A percentile compares a stretch with the other conserved stretches of the same genome.
Evolutionary conservation across 2,797 vertebrate genomes (phyloP).

Genomic region (Crax fasciolata): DNA sequence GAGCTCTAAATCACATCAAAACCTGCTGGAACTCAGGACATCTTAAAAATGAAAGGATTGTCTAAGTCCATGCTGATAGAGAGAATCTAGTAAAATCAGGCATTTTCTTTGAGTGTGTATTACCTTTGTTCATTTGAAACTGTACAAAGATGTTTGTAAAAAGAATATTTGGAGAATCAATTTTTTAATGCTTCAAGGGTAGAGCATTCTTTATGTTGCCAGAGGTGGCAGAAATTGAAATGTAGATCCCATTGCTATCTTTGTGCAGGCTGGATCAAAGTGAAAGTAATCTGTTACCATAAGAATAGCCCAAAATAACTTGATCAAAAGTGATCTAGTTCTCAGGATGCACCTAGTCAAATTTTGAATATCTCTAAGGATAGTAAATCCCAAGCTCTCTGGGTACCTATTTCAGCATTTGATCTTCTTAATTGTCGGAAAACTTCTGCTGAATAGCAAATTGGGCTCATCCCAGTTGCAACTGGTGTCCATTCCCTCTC

Average conservation of each 20-base stretch:
- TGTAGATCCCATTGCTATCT: not conserved
- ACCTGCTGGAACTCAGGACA: conserved; percentile 52
- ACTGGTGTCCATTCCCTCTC: not conserved
- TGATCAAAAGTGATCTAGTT: not conserved
- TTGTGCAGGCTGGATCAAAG: conserved; percentile 36
- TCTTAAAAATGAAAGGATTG: conserved; percentile 49
- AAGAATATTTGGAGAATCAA: not conserved
- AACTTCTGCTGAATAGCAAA: not conserved
- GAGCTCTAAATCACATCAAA: conserved; percentile 73
- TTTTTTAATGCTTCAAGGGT: not conserved
- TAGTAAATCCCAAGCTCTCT: not conserved
- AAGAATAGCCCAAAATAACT: conserved; percentile 20
- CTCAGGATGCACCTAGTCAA: not conserved
- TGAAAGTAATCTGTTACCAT: conserved; percentile 11
- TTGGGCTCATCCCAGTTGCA: accelerated
- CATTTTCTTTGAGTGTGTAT: conserved; percentile 40
- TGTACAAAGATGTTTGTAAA: conserved; percentile 36
- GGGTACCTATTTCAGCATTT: not conserved
- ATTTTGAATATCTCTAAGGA: not conserved
- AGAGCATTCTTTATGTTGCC: not conserved
- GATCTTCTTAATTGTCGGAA: not conserved
- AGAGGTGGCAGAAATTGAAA: conserved; percentile 33
- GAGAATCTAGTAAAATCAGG: conserved; percentile 60
- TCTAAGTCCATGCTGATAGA: conserved; percentile 41
- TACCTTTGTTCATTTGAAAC: conserved; percentile 62